Evolutionary conservation across 1,140 invertebrate genomes (phyloP).

Genomic region (Hyposmocoma kahamanoa): DNA sequence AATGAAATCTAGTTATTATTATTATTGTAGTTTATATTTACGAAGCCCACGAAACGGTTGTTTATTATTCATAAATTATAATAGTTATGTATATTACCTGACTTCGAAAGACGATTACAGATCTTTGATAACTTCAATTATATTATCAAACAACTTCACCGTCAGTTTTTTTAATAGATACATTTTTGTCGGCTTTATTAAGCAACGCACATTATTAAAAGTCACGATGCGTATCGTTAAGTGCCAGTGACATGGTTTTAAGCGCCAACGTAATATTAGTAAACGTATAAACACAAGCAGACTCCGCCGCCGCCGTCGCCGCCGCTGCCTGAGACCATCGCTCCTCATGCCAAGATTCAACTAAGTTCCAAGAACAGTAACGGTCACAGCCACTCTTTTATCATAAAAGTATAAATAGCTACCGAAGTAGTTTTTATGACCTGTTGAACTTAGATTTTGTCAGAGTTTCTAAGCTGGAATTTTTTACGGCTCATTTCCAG

Average conservation of each 20-base stretch:
- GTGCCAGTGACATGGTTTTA: constrained; percentile 48
- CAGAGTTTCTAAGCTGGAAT: constrained; percentile 17
- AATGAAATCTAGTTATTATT: no score
- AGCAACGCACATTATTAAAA: constrained; percentile 33
- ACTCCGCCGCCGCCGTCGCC: no score
- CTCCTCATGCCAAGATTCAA: constrained; percentile 35
- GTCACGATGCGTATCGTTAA: constrained; percentile 43
- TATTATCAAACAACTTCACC: neutral
- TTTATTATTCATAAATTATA: no score
- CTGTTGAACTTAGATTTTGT: constrained; percentile 46
- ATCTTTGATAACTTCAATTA: constrained; percentile 3
- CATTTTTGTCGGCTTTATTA: constrained; percentile 38
- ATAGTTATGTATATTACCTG: no score
- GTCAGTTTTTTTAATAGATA: neutral
- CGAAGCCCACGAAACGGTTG: no score
- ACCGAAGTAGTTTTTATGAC: constrained; percentile 38
- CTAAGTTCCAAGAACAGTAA: constrained; percentile 51
- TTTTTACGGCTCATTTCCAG: constrained; percentile 1
- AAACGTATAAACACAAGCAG: no score
- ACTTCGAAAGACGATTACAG: no score
- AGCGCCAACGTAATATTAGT: constrained; percentile 50
- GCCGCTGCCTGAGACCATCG: no score
- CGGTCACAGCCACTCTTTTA: constrained; percentile 40
- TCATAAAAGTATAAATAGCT: constrained; percentile 31
- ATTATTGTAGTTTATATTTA: no score